These are phyloP conservation scores for Ifrita kowaldi DNA, from an alignment of 2,113 vertebrate species.

Conservation along the genomic window DNA sequence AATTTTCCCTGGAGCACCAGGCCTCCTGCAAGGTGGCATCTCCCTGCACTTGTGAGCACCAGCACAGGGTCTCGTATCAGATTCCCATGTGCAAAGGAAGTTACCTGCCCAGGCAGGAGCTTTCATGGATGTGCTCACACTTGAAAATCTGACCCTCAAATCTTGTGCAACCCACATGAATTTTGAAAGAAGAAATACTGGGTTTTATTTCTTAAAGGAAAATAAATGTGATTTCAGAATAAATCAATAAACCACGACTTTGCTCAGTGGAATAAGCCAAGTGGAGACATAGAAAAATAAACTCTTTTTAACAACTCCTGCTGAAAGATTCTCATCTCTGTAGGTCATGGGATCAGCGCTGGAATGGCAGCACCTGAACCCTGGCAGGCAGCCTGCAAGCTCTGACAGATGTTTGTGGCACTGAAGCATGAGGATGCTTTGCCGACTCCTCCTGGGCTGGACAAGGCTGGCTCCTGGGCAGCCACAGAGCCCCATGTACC, in stretches of 20 bases:
- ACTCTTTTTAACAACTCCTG: conserved; percentile 17
- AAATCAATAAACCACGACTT: conserved; percentile 26
- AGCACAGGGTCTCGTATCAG: fast-evolving
- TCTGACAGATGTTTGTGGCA: conserved; percentile 34
- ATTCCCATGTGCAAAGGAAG: background rate
- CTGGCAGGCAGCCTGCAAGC: background rate
- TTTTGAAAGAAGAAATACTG: background rate
- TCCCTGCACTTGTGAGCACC: background rate
- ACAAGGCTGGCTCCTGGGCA: background rate
- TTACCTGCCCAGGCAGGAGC: background rate
- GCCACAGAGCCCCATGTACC: fast-evolving
- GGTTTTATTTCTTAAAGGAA: background rate
- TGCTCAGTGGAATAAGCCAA: background rate
- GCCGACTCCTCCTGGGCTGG: background rate
- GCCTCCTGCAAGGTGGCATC: background rate
- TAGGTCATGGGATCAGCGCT: conserved; percentile 9
- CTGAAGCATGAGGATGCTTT: background rate
- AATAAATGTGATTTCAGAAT: conserved; percentile 20
- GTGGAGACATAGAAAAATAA: conserved; percentile 28
- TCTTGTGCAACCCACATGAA: background rate
- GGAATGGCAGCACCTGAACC: conserved; percentile 41
- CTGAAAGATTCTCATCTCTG: conserved; percentile 43
- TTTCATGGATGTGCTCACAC: background rate
- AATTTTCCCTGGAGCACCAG: background rate
- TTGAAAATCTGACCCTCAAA: background rate